Evolutionary conservation across 2,797 vertebrate species (phyloP).

Genomic region (Coregonus sp.): DNA sequence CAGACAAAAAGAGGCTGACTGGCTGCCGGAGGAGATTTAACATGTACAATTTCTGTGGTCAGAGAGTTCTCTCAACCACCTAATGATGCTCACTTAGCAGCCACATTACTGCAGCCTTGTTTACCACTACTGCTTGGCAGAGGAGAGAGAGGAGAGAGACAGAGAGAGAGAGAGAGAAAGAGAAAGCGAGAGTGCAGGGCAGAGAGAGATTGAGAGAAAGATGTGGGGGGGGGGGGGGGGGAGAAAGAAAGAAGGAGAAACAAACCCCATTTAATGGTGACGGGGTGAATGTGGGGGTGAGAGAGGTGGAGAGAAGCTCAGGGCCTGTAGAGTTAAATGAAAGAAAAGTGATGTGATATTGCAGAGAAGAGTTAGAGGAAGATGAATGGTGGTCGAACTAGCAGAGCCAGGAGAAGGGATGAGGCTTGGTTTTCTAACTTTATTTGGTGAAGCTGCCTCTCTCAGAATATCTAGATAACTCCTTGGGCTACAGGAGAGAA

Average conservation of each 20-base stretch:
- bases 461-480: not conserved
- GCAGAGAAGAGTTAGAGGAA: conserved; percentile 31
- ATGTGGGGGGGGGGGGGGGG: not conserved
- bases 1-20: conserved; percentile 49
- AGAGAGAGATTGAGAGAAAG: not conserved
- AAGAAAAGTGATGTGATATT: conserved; percentile 50
- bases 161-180: not conserved
- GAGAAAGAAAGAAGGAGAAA: not conserved
- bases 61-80: conserved; percentile 52
- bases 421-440: conserved; percentile 20
- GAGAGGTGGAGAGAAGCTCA: conserved; percentile 4
- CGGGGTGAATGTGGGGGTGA: not conserved
- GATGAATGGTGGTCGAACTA: conserved; percentile 54
- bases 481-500: not conserved
- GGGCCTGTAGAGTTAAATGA: conserved; percentile 42
- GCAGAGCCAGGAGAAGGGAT: conserved; percentile 40
- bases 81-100: conserved; percentile 67
- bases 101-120: conserved; percentile 64
- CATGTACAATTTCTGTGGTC: conserved; percentile 62
- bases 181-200: conserved; percentile 9
- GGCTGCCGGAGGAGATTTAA: conserved; percentile 66
- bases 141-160: conserved; percentile 32
- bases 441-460: conserved; percentile 33
- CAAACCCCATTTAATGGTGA: not conserved
- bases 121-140: conserved; percentile 55